Evolutionary conservation across 2,888 invertebrate genomes (phyloP), one percentile per base, ranked within the genome.

Genomic region (Rhingia rostrata): DNA sequence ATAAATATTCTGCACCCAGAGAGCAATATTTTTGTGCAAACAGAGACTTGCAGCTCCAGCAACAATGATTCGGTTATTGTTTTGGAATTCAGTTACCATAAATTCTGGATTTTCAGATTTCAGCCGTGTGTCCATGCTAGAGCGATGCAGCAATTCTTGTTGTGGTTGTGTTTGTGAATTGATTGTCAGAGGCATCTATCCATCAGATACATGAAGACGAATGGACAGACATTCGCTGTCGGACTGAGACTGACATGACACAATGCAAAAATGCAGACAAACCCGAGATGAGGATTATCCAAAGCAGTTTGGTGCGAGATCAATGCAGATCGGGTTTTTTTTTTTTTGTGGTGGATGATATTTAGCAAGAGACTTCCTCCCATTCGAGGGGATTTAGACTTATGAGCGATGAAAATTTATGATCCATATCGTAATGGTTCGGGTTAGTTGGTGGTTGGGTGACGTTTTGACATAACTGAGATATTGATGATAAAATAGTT

Each of bases 41-140:
- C 45, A 43, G 9, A 37, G 39, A 22, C 22, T 22, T 22, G 9
- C 4, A 53, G 64, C 58, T 14, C n/a, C 49, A 47, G 54, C 7
- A 37, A 47, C 66, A 45, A 33, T 47, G 54, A 73, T 61, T 32
- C 61, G 30, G 73, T 80, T 73, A 80, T 80, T 63, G 80, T 80
- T 80, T 74, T 49, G 22, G 49, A 35, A 33, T 7, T 6, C 45
- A 64, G 81, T 74, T 74, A 64, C 43, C 61, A 69, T 81, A 74
- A 81, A 81, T 81, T 81, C 60, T 69, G 51, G 81, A 69, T 81
- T 75, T 72, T 74, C 51, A 60, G 22, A 33, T 72, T 66, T 72
- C 51, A 30, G 51, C 33, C 53, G 43, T 56, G 32, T 0, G n/a
- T 12, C 6, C 5, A 45, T 12, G n/a, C 5, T 47, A 39, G 72